Evolutionary conservation across 2,888 invertebrate species (phyloP).

Genomic region (Tetramorium bicarinatum): DNA sequence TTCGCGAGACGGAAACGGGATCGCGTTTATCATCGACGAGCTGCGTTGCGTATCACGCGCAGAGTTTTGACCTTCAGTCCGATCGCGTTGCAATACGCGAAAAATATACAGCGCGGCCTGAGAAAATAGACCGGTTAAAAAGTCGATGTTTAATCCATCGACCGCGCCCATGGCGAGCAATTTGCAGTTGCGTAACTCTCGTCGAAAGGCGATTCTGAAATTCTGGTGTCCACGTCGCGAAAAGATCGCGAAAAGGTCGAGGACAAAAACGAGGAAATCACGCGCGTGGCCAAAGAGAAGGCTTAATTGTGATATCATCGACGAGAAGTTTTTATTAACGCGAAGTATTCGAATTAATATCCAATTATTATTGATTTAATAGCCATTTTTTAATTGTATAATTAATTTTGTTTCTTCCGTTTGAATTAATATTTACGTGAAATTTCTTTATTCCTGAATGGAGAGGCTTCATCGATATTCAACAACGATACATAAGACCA

Average conservation of each 20-base stretch:
- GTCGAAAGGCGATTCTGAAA: not conserved
- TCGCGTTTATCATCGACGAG: not conserved
- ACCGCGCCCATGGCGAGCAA: not conserved
- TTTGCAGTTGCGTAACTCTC: conserved; percentile 3
- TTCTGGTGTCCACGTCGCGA: not conserved
- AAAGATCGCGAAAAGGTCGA: not conserved
- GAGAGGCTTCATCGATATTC: not conserved
- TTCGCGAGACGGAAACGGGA: conserved; percentile 20
- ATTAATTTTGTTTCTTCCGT: not conserved
- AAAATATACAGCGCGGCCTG: not conserved
- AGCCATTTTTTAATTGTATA: not conserved
- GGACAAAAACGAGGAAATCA: not conserved
- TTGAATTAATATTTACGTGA: not conserved
- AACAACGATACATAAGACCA: not conserved
- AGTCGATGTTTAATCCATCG: not conserved
- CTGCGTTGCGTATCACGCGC: not conserved
- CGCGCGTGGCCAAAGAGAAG: not conserved
- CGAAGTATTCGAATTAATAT: not conserved
- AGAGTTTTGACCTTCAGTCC: conserved; percentile 18
- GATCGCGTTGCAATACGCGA: not conserved
- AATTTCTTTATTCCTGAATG: not conserved
- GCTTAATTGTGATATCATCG: not conserved
- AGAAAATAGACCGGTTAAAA: conserved; percentile 19
- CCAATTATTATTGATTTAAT: not conserved
- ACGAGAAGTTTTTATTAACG: too few relatives aligned